phyloP scores from a whole-genome alignment of 2,113 vertebrate genomes.

The Cottus gobio region DNA sequence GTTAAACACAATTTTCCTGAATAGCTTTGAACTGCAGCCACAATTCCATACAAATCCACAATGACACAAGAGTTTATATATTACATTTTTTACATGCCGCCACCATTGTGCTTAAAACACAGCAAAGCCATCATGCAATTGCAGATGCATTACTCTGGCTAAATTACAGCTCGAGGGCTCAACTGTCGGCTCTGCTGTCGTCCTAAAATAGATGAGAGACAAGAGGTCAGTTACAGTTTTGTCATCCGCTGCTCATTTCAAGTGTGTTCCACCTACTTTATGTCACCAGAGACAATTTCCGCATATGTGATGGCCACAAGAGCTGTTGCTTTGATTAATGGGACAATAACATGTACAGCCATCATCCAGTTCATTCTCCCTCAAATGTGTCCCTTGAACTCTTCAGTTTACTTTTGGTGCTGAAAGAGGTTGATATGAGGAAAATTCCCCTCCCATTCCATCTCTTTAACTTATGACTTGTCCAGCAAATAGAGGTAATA shows the following conservation, averaged over 20 bases:
- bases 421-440: conserved; percentile 13
- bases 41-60: conserved; percentile 43
- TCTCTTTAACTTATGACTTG: conserved; percentile 27
- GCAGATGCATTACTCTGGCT: conserved; percentile 56
- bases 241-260: conserved; percentile 60
- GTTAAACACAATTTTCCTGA: conserved; percentile 47
- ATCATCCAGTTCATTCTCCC: conserved; percentile 59
- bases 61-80: conserved; percentile 54
- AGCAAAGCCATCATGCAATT: conserved; percentile 65
- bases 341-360: conserved; percentile 78
- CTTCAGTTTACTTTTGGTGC: conserved; percentile 23
- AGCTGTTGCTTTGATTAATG: conserved; percentile 80
- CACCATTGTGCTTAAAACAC: conserved; percentile 64
- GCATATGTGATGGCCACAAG: conserved; percentile 63
- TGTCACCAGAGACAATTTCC: conserved; percentile 66
- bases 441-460: conserved; percentile 21
- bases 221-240: conserved; percentile 69
- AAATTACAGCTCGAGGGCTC: conserved; percentile 61
- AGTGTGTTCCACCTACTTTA: conserved; percentile 56
- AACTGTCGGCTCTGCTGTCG: too few species aligned
- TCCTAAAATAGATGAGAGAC: conserved; percentile 69
- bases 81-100: conserved; percentile 56
- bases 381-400: conserved; percentile 59
- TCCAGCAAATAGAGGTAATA: neutral
- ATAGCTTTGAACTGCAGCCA: conserved; percentile 25